A percentile compares a stretch with the other conserved stretches of the same genome.
phyloP scores from a whole-genome alignment of 1,140 invertebrate genomes.

The Periplaneta americana region DNA sequence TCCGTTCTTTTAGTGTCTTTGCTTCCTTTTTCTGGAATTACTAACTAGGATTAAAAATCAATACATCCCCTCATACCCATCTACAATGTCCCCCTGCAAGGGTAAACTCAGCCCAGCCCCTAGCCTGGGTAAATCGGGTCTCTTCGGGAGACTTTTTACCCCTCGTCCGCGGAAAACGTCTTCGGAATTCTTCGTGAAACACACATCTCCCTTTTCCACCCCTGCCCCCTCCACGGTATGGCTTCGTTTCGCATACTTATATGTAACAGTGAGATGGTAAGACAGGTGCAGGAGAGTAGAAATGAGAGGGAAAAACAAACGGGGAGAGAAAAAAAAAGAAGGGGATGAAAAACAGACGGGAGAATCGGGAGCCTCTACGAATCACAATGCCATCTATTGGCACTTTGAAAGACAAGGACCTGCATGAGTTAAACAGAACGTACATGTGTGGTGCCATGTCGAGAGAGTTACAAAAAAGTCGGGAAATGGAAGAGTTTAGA shows the following conservation, averaged over 20 bases:
- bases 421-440: background rate
- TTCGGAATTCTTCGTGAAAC: background rate
- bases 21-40: conserved; percentile 3
- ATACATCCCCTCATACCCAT: conserved; percentile 1
- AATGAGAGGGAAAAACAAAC: background rate
- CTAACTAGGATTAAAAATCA: conserved; percentile 7
- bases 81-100: conserved; percentile 3
- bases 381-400: background rate
- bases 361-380: background rate
- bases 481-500: background rate
- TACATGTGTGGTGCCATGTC: background rate
- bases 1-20: background rate
- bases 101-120: background rate
- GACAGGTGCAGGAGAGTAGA: background rate
- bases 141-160: background rate
- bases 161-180: background rate
- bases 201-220: background rate
- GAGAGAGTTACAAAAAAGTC: background rate
- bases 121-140: background rate
- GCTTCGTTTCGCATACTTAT: background rate
- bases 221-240: too few species aligned
- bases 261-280: background rate
- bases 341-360: background rate
- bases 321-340: background rate
- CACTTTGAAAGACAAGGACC: background rate